Base-by-base conservation (phyloP, 1,140 invertebrate genomes). In the Lamellibrachia luymesi region DNA sequence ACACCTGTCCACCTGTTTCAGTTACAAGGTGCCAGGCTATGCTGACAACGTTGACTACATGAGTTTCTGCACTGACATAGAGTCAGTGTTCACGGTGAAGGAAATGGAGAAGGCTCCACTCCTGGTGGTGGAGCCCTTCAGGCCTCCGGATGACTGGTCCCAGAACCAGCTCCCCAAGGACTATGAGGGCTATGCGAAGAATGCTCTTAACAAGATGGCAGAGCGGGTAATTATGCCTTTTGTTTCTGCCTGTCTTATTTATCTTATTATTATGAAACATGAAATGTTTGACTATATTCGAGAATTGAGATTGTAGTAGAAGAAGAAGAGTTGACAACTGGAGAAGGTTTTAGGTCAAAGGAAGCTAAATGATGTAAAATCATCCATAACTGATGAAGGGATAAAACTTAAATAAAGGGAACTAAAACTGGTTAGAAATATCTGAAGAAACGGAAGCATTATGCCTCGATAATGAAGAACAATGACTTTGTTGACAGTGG, bases 1-100 rank as follows among this genome's bases (percentile, higher is more conserved):
- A 56, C 17, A 80, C 64, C 8, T 17, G 25, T 17, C 64, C 64
- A 80, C 5, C 64, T 80, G 64, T 80, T 51, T 27, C 52, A 94
- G 96, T 93, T 96, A 95, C 93, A 94, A 95, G 92, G 94, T 94
- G 25, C 50, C 92, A 0, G 80, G 92, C 17, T 94, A 96, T 93
- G 91, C 92, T 51, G 94, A 95, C 64, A 95, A 95, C 93, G 95
- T 96, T 6, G 95, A 96, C 27, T 96, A 96, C 93, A 93, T 95
- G 50, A 94, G 94, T 22, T 96, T 96, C 94, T 96, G 94, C 93
- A 95, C 96, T 93, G 96, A 96, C 93, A 94, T 96, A 92, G 96
- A 96, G 93, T 95, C 95, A 22, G 95, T 96, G n/a, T 96, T 96
- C 94, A 96, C 96, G n/a, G 95, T 94, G 51, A 96, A 96, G 90